Evolutionary conservation across 2,113 vertebrate species (phyloP).

Genomic region (Corynorhinus townsendii): DNA sequence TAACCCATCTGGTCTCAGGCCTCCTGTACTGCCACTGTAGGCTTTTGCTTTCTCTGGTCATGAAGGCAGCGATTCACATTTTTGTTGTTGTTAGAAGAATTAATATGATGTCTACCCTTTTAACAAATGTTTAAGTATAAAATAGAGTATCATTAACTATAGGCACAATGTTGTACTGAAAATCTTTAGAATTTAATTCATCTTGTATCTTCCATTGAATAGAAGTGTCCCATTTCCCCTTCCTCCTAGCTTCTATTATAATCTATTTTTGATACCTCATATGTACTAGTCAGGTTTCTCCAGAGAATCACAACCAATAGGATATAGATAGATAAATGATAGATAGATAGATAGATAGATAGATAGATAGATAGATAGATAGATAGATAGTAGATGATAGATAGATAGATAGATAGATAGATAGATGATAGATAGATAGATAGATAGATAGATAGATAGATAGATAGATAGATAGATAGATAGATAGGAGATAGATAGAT

Average conservation of each 20-base stretch:
- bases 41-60: background rate
- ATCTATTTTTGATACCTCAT: background rate
- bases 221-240: background rate
- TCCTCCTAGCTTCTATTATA: background rate
- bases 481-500: background rate
- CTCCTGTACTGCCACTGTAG: background rate
- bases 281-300: background rate
- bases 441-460: background rate
- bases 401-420: background rate
- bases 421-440: background rate
- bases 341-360: background rate
- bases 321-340: background rate
- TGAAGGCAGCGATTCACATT: background rate
- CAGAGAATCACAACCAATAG: background rate
- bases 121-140: background rate
- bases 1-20: background rate
- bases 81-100: background rate
- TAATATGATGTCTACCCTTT: background rate
- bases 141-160: background rate
- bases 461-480: background rate
- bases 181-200: background rate
- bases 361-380: background rate
- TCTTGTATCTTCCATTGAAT: background rate
- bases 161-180: background rate
- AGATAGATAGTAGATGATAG: background rate